Conservation (phyloP, 1,140 invertebrate genomes). For the Homarus americanus region DNA sequence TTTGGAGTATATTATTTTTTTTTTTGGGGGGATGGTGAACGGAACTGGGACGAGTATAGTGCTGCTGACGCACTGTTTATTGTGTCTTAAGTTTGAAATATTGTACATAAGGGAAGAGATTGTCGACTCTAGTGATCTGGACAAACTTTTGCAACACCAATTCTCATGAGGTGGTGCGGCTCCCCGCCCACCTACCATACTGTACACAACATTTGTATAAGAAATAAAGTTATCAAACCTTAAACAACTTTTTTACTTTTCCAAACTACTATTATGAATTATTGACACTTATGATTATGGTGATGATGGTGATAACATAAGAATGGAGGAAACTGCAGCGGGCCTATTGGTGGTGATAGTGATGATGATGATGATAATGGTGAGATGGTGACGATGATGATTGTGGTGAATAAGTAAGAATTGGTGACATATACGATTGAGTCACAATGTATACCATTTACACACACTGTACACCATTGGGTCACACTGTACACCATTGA, state of each 20-base stretch:
- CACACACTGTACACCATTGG: no score
- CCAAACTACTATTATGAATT: not conserved
- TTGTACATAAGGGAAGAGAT: not conserved
- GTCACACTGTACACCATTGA: no score
- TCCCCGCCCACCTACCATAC: not conserved
- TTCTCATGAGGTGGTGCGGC: not conserved
- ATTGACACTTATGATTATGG: no score
- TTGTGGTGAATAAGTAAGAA: no score
- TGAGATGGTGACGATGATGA: no score
- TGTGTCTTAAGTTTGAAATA: not conserved
- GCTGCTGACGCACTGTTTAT: not conserved
- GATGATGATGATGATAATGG: no score
- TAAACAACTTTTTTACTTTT: not conserved
- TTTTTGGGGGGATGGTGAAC: not conserved
- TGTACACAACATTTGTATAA: slow-evolving; percentile 37
- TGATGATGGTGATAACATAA: no score
- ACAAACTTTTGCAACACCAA: not conserved
- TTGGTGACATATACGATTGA: no score
- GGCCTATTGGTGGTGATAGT: no score
- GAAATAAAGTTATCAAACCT: not conserved
- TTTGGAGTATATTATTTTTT: not conserved
- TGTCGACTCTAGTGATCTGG: not conserved
- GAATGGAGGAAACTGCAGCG: no score
- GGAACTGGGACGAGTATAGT: not conserved
- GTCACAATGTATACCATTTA: no score